Conservation (phyloP, 2,888 invertebrate species). For the Melinaea menophilus region DNA sequence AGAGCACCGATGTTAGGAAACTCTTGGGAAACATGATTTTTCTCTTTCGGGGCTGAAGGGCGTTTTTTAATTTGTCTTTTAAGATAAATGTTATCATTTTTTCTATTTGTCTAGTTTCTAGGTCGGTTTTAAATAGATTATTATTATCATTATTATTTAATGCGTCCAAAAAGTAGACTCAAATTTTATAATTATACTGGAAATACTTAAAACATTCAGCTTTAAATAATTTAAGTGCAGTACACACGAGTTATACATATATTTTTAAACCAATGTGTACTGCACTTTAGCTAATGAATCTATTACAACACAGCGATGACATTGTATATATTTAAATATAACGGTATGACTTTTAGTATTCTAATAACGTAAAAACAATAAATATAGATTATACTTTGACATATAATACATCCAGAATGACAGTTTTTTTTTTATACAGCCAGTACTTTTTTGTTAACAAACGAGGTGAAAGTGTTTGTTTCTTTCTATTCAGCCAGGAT, state of each 20-base stretch:
- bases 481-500: neutral
- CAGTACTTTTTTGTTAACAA: neutral
- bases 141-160: neutral
- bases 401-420: neutral
- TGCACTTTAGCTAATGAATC: constrained; percentile 5
- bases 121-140: constrained; percentile 40
- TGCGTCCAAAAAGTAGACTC: neutral
- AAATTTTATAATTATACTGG: neutral
- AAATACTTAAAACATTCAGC: neutral
- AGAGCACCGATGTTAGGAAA: constrained; percentile 69
- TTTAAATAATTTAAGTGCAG: neutral
- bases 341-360: neutral
- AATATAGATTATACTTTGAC: neutral
- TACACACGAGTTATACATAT: no score
- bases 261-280: neutral
- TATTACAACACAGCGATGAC: constrained; percentile 6
- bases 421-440: neutral
- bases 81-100: constrained; percentile 45
- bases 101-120: constrained; percentile 56
- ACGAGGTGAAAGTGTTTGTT: constrained; percentile 1
- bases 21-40: constrained; percentile 75
- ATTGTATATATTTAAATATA: constrained; percentile 6
- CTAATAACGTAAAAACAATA: neutral
- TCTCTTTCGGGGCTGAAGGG: constrained; percentile 73
- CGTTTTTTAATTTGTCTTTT: constrained; percentile 65